Evolutionary conservation across 2,113 vertebrate genomes (phyloP).

Genomic region (Petrocephalus microphthalmus): DNA sequence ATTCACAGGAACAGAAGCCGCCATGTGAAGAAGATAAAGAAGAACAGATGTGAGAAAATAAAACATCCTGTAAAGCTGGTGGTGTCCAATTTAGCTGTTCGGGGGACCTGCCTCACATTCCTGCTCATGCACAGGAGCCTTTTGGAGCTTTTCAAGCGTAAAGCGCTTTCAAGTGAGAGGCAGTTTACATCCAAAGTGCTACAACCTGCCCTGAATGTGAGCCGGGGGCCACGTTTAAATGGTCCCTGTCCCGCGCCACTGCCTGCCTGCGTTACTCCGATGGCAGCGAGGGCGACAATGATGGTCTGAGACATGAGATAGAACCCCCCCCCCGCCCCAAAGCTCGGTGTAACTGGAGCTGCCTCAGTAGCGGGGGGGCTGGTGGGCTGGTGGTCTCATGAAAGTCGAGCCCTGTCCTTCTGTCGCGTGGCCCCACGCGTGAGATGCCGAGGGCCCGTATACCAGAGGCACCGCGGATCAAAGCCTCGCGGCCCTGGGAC

Average conservation of each 20-base stretch:
- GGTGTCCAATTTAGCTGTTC: background rate
- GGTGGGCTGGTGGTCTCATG: background rate
- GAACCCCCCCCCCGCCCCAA: background rate
- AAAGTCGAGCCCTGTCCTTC: conserved; percentile 7
- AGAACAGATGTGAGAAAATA: background rate
- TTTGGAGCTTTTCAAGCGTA: background rate
- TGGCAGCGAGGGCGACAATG: no score
- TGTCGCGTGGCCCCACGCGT: background rate
- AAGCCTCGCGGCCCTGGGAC: background rate
- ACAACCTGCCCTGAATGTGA: background rate
- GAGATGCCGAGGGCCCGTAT: background rate
- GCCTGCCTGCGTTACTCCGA: background rate
- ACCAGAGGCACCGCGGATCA: background rate
- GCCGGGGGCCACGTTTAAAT: background rate
- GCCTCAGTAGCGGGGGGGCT: background rate
- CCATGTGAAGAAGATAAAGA: background rate
- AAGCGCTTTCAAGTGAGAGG: background rate
- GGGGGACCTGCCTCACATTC: background rate
- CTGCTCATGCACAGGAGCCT: background rate
- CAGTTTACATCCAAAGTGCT: background rate
- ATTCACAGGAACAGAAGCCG: background rate
- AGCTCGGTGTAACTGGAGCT: background rate
- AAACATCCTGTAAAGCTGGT: background rate
- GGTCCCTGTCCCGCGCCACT: background rate
- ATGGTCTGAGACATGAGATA: background rate